Evolutionary conservation across 1,140 invertebrate species (phyloP), one percentile per base, ranked within the genome.

Genomic region (Sminthurides bifidus): DNA sequence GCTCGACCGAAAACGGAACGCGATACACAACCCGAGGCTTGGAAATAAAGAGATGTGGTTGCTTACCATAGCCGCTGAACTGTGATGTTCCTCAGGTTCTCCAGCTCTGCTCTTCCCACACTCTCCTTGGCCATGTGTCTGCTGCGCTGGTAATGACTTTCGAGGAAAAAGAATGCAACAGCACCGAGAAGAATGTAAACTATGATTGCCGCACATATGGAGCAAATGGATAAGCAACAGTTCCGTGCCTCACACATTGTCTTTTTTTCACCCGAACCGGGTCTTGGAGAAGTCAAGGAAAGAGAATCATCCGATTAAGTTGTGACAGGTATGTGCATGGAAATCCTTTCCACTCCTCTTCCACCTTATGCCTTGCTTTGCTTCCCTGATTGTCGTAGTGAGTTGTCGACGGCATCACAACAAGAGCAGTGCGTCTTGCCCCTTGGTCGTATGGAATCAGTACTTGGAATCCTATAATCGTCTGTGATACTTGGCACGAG

Each of bases 111-210:
- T 23, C 38, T 33, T 35, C 55, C 54, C 21, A 56, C 35, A 50
- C 52, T 59, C 40, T 54, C 51, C 54, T 54, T 70, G 23, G 59
- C 29, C 24, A 56, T 52, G 33, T 52, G 50, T 41, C 63, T 62
- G 35, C 56, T 48, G 74, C 72, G 56, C 70, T 69, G n/a, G 26
- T 64, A 60, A 46, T 69, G 65, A 37, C 69, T 73, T 65, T 78
- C 77, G 12, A 79, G 66, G 35, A 73, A 70, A 54, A 74, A 70
- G 66, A 81, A 81, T n/a, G 79, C 72, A 56, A 80, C 74, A 1
- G 79, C 80, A 0, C 79, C 79, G 14, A 77, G 67, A 2, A 79
- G 67, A 41, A 76, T 74, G 68, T 81, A 81, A 3, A 75, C 73
- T 4, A 80, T 68, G 8, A 81, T 72, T 65, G 77, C 70, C 26